phyloP scores from a whole-genome alignment of 1,140 invertebrate species.

The Eueides isabella region DNA sequence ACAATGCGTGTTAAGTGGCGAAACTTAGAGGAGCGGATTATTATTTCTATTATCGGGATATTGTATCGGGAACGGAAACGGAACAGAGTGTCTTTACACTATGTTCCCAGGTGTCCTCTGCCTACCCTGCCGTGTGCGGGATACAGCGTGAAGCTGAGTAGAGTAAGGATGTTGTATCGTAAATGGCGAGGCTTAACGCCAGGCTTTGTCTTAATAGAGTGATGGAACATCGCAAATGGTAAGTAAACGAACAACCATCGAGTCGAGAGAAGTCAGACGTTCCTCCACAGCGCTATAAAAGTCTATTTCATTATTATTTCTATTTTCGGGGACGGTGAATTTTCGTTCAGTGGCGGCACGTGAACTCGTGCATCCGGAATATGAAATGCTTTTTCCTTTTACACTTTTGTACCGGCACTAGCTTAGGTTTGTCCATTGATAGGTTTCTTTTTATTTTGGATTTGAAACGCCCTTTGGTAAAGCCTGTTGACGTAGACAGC shows the following conservation, averaged over 20 bases:
- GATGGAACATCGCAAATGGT: background rate
- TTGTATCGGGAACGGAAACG: no score
- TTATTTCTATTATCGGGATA: background rate
- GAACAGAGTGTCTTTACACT: no score
- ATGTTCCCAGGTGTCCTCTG: no score
- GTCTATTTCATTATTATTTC: background rate
- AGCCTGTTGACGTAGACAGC: background rate
- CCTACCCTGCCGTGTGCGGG: no score
- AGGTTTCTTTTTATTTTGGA: slow-evolving; percentile 18
- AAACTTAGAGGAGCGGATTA: no score
- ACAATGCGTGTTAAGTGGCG: no score
- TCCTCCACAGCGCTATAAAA: background rate
- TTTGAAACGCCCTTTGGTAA: slow-evolving; percentile 14
- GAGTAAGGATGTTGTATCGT: no score
- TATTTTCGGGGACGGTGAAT: slow-evolving; percentile 28
- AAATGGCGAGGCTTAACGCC: no score
- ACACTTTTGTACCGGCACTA: slow-evolving; percentile 21
- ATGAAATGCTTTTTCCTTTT: slow-evolving; percentile 24
- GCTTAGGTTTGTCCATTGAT: slow-evolving; percentile 19
- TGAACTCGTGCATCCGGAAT: slow-evolving; percentile 24
- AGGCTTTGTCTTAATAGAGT: no score
- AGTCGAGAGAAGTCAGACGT: background rate
- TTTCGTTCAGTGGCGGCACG: slow-evolving; percentile 20
- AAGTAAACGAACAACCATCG: background rate
- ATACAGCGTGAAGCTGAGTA: no score